Evolutionary conservation across 2,797 vertebrate genomes (phyloP).

Genomic region (Oryzias dopingdopingensis): DNA sequence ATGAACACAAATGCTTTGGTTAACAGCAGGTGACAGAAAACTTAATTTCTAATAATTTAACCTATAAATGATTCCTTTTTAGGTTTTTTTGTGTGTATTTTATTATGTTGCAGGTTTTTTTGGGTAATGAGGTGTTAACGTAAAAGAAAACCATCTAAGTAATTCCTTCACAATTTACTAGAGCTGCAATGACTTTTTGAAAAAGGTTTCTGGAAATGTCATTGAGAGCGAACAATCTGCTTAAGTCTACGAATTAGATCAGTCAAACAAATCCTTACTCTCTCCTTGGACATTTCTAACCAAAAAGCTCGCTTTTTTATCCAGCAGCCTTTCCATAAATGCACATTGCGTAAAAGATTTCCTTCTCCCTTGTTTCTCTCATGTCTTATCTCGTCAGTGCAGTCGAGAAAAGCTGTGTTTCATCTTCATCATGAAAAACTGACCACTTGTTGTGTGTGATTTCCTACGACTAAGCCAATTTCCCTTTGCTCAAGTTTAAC

Average conservation of each 20-base stretch:
- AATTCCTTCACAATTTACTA: conserved; percentile 27
- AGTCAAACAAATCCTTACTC: conserved; percentile 42
- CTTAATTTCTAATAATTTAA: too few relatives aligned
- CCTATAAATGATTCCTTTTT: too few relatives aligned
- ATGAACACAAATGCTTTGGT: too few relatives aligned
- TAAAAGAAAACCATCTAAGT: conserved; percentile 20
- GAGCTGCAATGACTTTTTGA: conserved; percentile 13
- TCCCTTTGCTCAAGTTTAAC: background rate
- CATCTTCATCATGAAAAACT: background rate
- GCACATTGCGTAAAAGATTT: conserved; percentile 3
- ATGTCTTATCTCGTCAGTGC: conserved; percentile 15
- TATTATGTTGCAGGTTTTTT: conserved; percentile 4
- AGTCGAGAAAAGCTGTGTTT: background rate
- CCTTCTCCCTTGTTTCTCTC: background rate
- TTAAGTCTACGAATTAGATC: conserved; percentile 53
- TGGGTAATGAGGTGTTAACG: background rate
- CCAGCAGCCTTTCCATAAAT: conserved; percentile 10
- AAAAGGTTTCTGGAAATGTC: conserved; percentile 35
- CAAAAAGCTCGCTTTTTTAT: conserved; percentile 8
- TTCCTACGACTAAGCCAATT: background rate
- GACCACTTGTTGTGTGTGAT: conserved; percentile 2
- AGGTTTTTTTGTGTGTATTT: background rate
- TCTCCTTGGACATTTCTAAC: conserved; percentile 2
- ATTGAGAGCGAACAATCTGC: conserved; percentile 36
- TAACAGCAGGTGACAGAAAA: too few relatives aligned